Conservation (phyloP, 2,113 vertebrate species). For the Myotis davidii region DNA sequence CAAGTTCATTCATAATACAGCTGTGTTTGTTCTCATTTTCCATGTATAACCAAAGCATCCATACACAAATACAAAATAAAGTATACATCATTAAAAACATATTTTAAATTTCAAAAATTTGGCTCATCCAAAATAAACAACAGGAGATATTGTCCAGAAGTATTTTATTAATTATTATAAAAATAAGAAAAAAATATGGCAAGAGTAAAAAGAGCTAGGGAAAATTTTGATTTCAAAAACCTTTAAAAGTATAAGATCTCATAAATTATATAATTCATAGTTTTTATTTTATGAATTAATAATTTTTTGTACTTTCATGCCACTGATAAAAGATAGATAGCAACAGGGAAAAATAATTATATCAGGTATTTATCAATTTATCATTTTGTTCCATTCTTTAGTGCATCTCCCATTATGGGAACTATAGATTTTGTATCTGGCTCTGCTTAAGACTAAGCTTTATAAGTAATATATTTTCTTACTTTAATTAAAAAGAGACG, state of each 20-base stretch:
- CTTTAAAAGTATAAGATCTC: constrained; percentile 74
- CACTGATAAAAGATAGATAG: constrained; percentile 80
- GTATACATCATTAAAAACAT: constrained; percentile 75
- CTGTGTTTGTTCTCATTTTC: constrained; percentile 80
- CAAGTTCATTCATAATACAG: constrained; percentile 83
- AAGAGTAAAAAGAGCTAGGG: constrained; percentile 43
- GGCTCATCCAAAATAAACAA: constrained; percentile 76
- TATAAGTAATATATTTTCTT: constrained; percentile 85
- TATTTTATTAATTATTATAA: constrained; percentile 66
- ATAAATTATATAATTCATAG: constrained; percentile 71
- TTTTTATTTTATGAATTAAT: constrained; percentile 83
- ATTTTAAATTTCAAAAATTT: constrained; percentile 71
- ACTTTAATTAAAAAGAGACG: constrained; percentile 86
- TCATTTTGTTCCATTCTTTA: constrained; percentile 82
- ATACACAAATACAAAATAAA: constrained; percentile 70
- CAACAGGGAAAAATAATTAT: constrained; percentile 78
- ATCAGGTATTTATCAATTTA: constrained; percentile 83
- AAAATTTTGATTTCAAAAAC: constrained; percentile 42
- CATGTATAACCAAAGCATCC: constrained; percentile 66
- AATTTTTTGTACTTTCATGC: constrained; percentile 80
- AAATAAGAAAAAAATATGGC: not conserved
- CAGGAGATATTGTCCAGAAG: constrained; percentile 78
- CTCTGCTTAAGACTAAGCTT: constrained; percentile 78
- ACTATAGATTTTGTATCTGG: constrained; percentile 85
- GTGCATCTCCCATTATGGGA: constrained; percentile 80